A percentile compares a stretch with the other conserved stretches of the same genome.
Evolutionary conservation across 2,797 vertebrate species (phyloP).

Genomic region (Avahi laniger): DNA sequence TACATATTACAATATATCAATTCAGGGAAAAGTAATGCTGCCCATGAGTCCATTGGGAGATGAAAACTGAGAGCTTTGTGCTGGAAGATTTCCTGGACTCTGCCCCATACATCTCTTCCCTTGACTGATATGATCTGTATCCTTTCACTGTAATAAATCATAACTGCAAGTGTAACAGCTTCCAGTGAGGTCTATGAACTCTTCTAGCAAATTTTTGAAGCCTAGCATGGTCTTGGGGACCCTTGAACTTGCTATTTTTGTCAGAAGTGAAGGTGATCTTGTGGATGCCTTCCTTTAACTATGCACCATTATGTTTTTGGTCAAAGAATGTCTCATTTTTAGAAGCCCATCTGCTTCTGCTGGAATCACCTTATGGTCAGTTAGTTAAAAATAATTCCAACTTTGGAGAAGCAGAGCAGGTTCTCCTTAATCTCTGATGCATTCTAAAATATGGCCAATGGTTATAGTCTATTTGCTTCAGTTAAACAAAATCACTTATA

Average conservation of each 20-base stretch:
- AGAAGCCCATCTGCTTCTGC: neutral
- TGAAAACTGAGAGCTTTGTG: neutral
- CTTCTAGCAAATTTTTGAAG: neutral
- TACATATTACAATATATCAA: neutral
- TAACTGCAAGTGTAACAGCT: neutral
- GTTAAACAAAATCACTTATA: neutral
- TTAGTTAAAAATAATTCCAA: neutral
- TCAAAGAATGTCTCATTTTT: neutral
- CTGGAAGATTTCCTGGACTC: neutral
- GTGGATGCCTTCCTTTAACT: neutral
- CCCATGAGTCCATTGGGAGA: neutral
- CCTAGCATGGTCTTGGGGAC: neutral
- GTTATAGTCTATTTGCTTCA: neutral
- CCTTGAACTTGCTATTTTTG: neutral
- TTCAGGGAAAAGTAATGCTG: neutral
- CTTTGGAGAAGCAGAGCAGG: neutral
- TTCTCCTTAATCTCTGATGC: neutral
- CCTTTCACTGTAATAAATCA: neutral
- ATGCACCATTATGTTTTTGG: neutral
- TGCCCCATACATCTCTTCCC: neutral
- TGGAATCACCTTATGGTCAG: neutral
- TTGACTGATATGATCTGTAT: neutral
- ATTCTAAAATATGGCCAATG: neutral
- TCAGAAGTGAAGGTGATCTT: neutral
- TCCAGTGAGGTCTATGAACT: neutral